Base-by-base conservation (phyloP, 2,888 invertebrate genomes). In the Arctia plantaginis region DNA sequence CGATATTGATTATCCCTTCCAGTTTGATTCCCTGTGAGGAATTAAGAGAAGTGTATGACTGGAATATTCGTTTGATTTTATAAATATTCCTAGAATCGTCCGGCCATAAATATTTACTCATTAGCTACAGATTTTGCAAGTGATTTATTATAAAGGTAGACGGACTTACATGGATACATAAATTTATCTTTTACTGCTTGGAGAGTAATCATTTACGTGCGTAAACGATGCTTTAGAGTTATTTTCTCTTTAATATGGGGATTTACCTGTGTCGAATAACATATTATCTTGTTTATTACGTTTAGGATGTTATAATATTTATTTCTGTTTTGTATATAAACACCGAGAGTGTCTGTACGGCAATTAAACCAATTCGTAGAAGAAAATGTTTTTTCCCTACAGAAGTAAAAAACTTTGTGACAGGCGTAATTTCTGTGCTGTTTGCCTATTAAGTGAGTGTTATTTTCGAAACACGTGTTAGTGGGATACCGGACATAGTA, bases 401-500 rank as follows among this genome's bases (percentile, higher is more conserved):
- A n/a, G n/a, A n/a, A n/a, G n/a, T n/a, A n/a, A n/a, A n/a, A n/a
- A n/a, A 51, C 23, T 2, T 27, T 20, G 20, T 30, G 4, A 27
- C 27, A 30, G 59, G 3, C n/a, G 12, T 12, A 23, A n/a, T 55
- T 55, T 55, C 3, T n/a, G 10, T n/a, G n/a, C 13, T 27, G 12
- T 27, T 30, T 59, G 27, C 30, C 6, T 1, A 59, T 35, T 35
- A 59, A 59, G 27, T 59, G 27, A 27, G 27, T 27, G 2, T n/a
- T n/a, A 23, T 23, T 51, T 51, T 51, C 23, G 3, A 62, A 62
- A 62, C 30, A 18, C 15, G 65, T 39, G 74, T 78, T 74, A 66
- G 44, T 77, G 74, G 65, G 65, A 69, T 66, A 78, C 74, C 77
- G 80, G 77, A 82, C 73, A 78, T 69, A 59, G 39, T 69, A 66